Percentiles rank a stretch among this genome's conserved stretches.
These are phyloP conservation scores for Anorthoa munda DNA, from an alignment of 2,888 invertebrate species.

Conservation along the genomic window DNA sequence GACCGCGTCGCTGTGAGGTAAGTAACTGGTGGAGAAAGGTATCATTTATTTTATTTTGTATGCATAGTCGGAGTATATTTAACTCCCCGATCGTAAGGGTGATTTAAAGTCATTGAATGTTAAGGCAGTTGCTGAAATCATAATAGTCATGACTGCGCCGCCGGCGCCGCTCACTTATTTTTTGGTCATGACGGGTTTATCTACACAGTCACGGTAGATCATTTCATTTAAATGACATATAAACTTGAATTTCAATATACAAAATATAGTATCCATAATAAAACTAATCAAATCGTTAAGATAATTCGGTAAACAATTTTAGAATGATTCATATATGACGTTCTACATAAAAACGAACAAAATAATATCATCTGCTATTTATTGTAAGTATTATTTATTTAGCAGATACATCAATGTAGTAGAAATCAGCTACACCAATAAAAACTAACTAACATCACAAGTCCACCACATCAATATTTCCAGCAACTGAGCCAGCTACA, in stretches of 20 bases:
- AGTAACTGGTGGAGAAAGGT: constrained; percentile 68
- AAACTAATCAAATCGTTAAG: constrained; percentile 24
- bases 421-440: not conserved
- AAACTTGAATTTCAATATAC: constrained; percentile 5
- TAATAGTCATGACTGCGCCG: too few relatives aligned
- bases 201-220: not conserved
- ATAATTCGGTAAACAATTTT: not conserved
- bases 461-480: not conserved
- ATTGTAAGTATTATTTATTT: not conserved
- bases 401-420: not conserved
- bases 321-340: constrained; percentile 6
- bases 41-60: constrained; percentile 32
- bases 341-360: not conserved
- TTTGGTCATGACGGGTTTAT: too few relatives aligned
- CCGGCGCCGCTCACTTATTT: too few relatives aligned
- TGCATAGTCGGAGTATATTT: not conserved
- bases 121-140: not conserved
- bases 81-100: too few relatives aligned
- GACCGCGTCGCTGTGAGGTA: constrained; percentile 79
- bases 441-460: not conserved
- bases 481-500: constrained; percentile 66
- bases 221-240: not conserved
- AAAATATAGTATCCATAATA: constrained; percentile 15
- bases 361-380: not conserved
- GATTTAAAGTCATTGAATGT: not conserved